Base-by-base conservation (phyloP, 2,113 vertebrate species). In the Scophthalmus maximus region DNA sequence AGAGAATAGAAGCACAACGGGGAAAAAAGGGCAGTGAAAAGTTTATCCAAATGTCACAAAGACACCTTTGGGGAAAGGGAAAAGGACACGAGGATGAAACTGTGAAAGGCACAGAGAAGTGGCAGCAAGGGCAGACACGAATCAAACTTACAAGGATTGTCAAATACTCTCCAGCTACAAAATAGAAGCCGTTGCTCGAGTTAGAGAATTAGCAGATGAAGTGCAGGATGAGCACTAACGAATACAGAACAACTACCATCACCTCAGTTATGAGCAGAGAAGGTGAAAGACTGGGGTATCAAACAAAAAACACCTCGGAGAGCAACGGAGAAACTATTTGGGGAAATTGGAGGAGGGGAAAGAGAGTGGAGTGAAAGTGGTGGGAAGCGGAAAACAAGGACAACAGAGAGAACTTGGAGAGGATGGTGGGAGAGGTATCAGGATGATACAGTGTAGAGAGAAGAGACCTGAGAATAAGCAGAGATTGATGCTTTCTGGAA, bases 31-130 rank as follows among this genome's bases (percentile, higher is more conserved):
- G 52, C 4, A 27, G 29, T 72, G 58, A 46, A 66, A 52, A 72
- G 71, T 74, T 81, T 74, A 58, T 66, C 20, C 52, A 79, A 76
- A 84, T 84, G 73, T 68, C 79, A 78, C 44, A 42, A 59, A 0
- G 25, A 74, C 59, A 27, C 73, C 32, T 8, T 20, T 7, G 34
- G 62, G 52, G 55, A 26, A 49, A 1, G 3, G 11, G 26, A 29
- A 56, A 67, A 49, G 60, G 55, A 68, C 34, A 8, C 42, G 20
- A 49, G 18, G 52, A 59, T 22, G 58, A 73, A 38, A 23, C n/a
- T 14, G 25, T 23, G 59, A 25, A 10, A 23, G 42, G 53, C 46
- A 59, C 9, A 25, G 15, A 71, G 26, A 57, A 76, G 44, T 40
- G 32, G 25, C 30, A 47, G 29, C 27, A 20, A 70, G 34, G 52